Percentiles rank a stretch among this genome's conserved stretches.
Conservation (phyloP, 1,140 invertebrate genomes). For the Panonychus citri region DNA sequence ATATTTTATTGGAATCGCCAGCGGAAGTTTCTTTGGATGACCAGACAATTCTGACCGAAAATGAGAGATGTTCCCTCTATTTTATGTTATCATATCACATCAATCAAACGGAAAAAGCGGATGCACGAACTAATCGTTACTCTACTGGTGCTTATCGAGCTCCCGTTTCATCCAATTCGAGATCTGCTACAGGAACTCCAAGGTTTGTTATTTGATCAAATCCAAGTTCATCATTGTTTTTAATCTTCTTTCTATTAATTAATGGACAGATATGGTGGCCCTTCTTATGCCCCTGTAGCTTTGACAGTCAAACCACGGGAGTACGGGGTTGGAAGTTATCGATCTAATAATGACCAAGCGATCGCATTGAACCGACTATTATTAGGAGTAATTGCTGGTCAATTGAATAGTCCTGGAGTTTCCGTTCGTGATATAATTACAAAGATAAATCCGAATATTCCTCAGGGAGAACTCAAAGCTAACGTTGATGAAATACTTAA, state of each 20-base stretch:
- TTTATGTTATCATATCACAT: constrained; percentile 8
- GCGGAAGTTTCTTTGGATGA: background rate
- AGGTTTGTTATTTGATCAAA: too few relatives aligned
- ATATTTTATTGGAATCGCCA: background rate
- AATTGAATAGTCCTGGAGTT: background rate
- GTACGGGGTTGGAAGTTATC: constrained; percentile 10
- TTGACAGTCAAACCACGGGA: constrained; percentile 5
- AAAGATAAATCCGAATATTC: background rate
- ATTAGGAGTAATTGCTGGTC: constrained; percentile 7
- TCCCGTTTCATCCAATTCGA: too few relatives aligned
- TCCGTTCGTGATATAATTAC: background rate
- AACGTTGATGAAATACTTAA: constrained; percentile 3
- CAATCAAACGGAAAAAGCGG: background rate
- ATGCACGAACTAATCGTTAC: background rate
- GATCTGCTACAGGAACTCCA: too few relatives aligned
- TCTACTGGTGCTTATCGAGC: too few relatives aligned
- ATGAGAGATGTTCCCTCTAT: constrained; percentile 7
- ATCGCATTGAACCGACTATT: constrained; percentile 7
- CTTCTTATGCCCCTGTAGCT: background rate
- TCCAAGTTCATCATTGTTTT: too few relatives aligned
- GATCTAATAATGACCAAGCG: constrained; percentile 3
- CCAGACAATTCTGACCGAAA: background rate
- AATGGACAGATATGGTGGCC: background rate
- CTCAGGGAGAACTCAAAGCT: background rate
- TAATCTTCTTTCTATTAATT: too few relatives aligned